Evolutionary conservation across 2,797 vertebrate genomes (phyloP).

Genomic region (Malacoctenus gilli): DNA sequence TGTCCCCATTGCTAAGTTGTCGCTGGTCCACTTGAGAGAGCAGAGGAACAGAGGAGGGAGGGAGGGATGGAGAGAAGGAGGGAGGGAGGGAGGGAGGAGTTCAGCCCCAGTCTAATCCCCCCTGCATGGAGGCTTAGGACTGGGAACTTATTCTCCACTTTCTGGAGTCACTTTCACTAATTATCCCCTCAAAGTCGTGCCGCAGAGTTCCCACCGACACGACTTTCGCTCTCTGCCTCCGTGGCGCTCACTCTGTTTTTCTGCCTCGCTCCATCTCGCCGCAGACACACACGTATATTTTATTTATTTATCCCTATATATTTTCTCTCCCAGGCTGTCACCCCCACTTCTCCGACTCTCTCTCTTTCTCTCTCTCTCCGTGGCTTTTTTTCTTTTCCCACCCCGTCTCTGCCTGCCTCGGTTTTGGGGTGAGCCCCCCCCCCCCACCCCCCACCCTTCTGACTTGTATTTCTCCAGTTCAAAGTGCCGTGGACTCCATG

Average conservation of each 20-base stretch:
- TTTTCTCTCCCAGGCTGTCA: constrained; percentile 33
- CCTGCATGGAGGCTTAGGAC: constrained; percentile 62
- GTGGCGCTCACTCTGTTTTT: constrained; percentile 27
- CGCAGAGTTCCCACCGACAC: constrained; percentile 58
- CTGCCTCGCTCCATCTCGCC: neutral
- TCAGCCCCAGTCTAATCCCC: constrained; percentile 71
- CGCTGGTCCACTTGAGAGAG: constrained; percentile 46
- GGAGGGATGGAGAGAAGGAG: constrained; percentile 27
- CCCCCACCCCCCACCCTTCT: constrained; percentile 19
- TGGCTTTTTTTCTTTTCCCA: constrained; percentile 47
- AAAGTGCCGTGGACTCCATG: constrained; percentile 53
- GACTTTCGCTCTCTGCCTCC: constrained; percentile 46
- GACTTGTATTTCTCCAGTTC: constrained; percentile 42
- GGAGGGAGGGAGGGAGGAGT: constrained; percentile 39
- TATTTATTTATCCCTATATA: constrained; percentile 11
- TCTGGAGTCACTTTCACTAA: constrained; percentile 69
- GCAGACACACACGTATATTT: neutral
- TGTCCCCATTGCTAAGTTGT: constrained; percentile 10
- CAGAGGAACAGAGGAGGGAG: constrained; percentile 10
- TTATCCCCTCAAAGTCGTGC: constrained; percentile 72
- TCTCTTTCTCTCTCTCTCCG: constrained; percentile 40
- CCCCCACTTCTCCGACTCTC: constrained; percentile 39
- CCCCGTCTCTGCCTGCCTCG: constrained; percentile 51
- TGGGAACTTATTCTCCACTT: constrained; percentile 61
- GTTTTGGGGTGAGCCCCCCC: constrained; percentile 46